Evolutionary conservation across 1,140 invertebrate species (phyloP), one percentile per base, ranked within the genome.

Genomic region (Rhizoglyphus robini): DNA sequence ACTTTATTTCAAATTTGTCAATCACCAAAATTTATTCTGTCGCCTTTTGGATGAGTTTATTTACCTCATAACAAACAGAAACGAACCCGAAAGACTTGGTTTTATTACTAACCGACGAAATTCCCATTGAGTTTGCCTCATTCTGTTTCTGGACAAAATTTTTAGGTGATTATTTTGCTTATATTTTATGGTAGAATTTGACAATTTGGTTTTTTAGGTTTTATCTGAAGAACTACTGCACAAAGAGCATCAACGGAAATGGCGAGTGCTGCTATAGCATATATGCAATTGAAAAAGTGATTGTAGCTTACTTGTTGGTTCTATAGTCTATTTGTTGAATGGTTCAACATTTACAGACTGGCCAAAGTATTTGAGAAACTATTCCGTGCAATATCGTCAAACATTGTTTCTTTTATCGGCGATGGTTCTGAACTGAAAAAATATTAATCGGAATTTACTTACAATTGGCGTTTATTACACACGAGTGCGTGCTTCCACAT

Each of bases 381-480:
- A 11, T 54, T 8, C 20, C 23, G 8, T 54, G 15, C 15, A 54
- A 54, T 54, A 25, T 11, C 15, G 8, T 8, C 51, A 8, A 54
- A 54, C 8, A 54, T 54, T 54, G 15, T 54, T 5, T 54, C 51
- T 8, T 5, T 23, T 11, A 54, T 54, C 23, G 51, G 20, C 23
- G n/a, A n/a, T n/a, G n/a, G n/a, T n/a, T n/a, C n/a, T n/a, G 51
- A 54, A 8, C 23, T 8, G 51, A 11, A 8, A 27, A 8, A 23
- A 8, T 54, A 54, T 32, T 54, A 54, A 32, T 54, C 51, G 51
- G 51, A 54, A 32, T 54, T 54, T 54, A 32, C 31, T 32, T 54
- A 54, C 20, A 8, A 54, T 32, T 20, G 8, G 20, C 20, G 20
- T 32, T 32, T 54, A 11, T 23, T 8, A 32, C 51, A 54, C 8